Percentiles rank a stretch among this genome's conserved stretches.
Evolutionary conservation across 2,797 vertebrate species (phyloP).

Genomic region (Amphiprion clarkii): DNA sequence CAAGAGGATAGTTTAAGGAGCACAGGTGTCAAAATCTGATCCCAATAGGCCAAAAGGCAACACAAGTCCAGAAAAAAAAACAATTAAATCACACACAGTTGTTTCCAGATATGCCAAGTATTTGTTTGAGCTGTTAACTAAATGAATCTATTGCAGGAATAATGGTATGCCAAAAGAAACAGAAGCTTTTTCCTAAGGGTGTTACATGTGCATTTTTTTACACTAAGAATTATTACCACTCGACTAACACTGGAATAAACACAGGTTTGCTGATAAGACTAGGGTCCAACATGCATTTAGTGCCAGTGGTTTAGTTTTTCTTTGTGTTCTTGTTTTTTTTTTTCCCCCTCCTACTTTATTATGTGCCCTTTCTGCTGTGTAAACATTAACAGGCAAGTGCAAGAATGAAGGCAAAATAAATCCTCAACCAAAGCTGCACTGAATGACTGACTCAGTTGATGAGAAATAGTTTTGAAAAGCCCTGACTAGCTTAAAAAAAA

Average conservation of each 20-base stretch:
- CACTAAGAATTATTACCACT: slow-evolving; percentile 16
- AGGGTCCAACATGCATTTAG: not conserved
- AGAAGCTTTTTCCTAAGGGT: slow-evolving; percentile 31
- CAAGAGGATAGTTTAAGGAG: not conserved
- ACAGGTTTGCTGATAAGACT: not conserved
- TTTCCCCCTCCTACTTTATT: not conserved
- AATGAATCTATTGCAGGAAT: slow-evolving; percentile 8
- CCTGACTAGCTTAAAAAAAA: not conserved
- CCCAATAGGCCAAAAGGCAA: slow-evolving; percentile 18
- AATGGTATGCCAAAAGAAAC: slow-evolving; percentile 12
- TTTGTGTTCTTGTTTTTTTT: not conserved
- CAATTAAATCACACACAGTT: not conserved
- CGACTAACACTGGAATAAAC: not conserved
- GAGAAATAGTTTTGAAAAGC: not conserved
- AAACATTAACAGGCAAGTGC: slow-evolving; percentile 10
- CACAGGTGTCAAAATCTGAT: not conserved
- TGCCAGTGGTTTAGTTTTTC: not conserved
- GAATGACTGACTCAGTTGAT: not conserved
- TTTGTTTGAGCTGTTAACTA: slow-evolving; percentile 14
- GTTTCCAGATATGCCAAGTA: slow-evolving; percentile 22
- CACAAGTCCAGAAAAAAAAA: not conserved
- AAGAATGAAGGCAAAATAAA: slow-evolving; percentile 15
- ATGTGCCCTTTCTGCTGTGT: not conserved
- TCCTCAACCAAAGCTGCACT: not conserved
- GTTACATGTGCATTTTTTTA: slow-evolving; percentile 27